Evolutionary conservation across 2,113 vertebrate genomes (phyloP), one percentile per base, ranked within the genome.

Genomic region (Egretta garzetta): DNA sequence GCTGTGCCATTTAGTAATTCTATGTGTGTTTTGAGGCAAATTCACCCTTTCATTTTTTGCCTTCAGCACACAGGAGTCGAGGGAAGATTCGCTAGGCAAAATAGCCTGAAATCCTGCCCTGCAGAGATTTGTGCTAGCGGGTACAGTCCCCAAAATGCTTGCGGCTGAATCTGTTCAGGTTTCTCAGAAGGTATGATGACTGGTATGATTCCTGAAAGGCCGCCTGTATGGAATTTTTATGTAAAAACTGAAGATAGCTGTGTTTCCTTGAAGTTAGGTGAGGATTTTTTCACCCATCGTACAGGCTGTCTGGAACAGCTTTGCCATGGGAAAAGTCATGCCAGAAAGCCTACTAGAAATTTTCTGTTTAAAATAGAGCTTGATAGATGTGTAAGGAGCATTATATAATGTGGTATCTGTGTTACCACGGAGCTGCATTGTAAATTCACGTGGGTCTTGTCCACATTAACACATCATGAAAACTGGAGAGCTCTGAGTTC

Each of bases 1-100:
- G 37, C 80, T 80, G 45, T 71, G 58, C 68, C 73, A 67, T 96
- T 96, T 94, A 70, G 85, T 80, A 87, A 95, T 83, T 92, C 58
- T 79, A 4, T 21, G 26, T 59, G 77, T 74, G 35, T 71, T 88
- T 56, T 56, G 47, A 92, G 86, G 75, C 91, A 94, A 92, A 88
- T 73, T 94, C 24, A 14, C 14, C 13, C 52, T 83, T 92, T 76
- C 28, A 35, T 26, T 84, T 90, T 88, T 83, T 79, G 77, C 45
- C 74, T 89, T 85, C 27, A 60, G 74, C 55, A 58, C 59, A n/a
- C 7, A 39, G 4, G 5, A 91, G 32, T 66, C 2, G 1, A 43
- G 67, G 83, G 64, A 83, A 52, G 39, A n/a, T 84, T 76, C 35
- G 26, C 37, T 50, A 24, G 39, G 73, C 71, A 90, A 93, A 80